Conservation (phyloP, 1,140 invertebrate species). For the Ceratosolen fusciceps region DNA sequence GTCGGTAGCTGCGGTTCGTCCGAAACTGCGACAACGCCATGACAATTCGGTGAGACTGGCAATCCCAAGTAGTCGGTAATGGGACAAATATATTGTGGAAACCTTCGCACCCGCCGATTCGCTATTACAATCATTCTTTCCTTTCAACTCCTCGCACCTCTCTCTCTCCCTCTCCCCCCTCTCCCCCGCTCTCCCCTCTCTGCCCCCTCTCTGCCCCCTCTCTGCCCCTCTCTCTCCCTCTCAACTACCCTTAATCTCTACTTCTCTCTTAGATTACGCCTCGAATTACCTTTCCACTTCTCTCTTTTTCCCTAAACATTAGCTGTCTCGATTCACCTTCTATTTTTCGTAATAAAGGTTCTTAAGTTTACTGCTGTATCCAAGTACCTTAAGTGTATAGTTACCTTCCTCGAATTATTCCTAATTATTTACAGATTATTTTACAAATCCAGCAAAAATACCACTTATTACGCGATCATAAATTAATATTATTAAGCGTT, state of each 20-base stretch:
- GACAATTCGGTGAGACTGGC: slow-evolving; percentile 11
- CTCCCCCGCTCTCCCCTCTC: background rate
- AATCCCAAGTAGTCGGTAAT: background rate
- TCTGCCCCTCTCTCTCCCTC: background rate
- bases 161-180: background rate
- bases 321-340: too few species aligned
- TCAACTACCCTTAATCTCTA: background rate
- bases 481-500: too few species aligned
- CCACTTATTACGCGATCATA: too few species aligned
- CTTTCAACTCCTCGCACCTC: too few species aligned
- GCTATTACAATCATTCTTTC: too few species aligned
- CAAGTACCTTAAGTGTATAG: too few species aligned
- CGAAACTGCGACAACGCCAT: background rate
- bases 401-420: too few species aligned
- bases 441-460: too few species aligned
- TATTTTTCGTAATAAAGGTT: too few species aligned
- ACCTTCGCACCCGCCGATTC: slow-evolving; percentile 1
- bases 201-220: background rate
- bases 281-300: background rate
- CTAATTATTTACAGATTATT: too few species aligned
- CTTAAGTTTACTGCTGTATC: too few species aligned
- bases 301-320: background rate
- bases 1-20: background rate
- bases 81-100: background rate
- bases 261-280: too few species aligned